Percentiles rank a stretch among this genome's conserved stretches.
phyloP scores from a whole-genome alignment of 2,113 vertebrate species.

The Oreotrochilus melanogaster region DNA sequence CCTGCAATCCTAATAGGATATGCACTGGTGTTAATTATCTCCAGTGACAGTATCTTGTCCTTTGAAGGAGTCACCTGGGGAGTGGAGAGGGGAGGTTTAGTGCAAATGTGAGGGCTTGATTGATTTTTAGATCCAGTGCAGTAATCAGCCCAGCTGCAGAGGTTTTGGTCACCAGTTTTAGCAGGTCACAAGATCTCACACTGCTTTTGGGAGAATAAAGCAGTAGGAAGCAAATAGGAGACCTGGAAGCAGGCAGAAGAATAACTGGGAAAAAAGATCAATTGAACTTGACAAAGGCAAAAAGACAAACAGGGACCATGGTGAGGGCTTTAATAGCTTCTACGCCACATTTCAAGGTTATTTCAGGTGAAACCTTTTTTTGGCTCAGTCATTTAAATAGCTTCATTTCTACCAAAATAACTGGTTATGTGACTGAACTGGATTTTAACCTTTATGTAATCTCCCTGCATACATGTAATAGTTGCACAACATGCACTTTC shows the following conservation, averaged over 20 bases:
- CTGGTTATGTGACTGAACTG: background rate
- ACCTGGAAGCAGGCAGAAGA: background rate
- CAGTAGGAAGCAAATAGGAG: background rate
- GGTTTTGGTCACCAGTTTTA: background rate
- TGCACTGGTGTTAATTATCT: background rate
- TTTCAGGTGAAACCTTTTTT: slow-evolving; percentile 5
- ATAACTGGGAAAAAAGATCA: background rate
- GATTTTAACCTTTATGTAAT: slow-evolving; percentile 21
- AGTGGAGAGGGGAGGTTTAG: background rate
- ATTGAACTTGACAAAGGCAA: background rate
- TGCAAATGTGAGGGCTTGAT: accelerated
- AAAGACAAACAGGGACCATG: background rate
- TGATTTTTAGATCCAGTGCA: background rate
- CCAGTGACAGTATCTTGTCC: background rate
- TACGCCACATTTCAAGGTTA: background rate
- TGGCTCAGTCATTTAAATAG: background rate
- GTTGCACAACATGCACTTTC: background rate
- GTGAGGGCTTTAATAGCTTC: background rate
- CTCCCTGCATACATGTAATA: background rate
- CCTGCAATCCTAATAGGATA: slow-evolving; percentile 8
- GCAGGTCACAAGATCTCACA: background rate
- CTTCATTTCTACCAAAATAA: slow-evolving; percentile 16
- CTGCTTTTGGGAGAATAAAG: background rate
- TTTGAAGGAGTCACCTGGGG: background rate
- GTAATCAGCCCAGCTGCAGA: background rate